A percentile compares a stretch with the other conserved stretches of the same genome.
Evolutionary conservation across 2,113 vertebrate genomes (phyloP).

Genomic region (Myrmophylax atrothorax): DNA sequence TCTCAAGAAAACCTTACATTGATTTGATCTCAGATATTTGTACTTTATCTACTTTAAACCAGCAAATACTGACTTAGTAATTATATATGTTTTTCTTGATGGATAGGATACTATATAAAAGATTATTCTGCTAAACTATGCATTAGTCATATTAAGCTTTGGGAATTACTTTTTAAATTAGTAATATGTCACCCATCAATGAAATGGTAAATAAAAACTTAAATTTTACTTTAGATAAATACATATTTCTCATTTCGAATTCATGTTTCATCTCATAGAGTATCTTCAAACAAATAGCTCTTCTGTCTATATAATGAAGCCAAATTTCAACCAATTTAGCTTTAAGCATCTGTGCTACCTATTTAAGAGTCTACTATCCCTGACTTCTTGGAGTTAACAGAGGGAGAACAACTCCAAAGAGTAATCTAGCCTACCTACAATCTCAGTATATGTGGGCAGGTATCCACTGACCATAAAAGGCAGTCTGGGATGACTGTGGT

Average conservation of each 20-base stretch:
- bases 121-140: neutral
- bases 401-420: neutral
- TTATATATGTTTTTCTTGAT: slow-evolving; percentile 2
- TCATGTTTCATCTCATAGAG: neutral
- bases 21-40: neutral
- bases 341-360: neutral
- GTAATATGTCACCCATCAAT: neutral
- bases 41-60: slow-evolving; percentile 8
- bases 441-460: neutral
- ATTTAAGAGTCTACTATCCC: neutral
- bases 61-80: slow-evolving; percentile 34
- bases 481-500: neutral
- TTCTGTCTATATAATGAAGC: neutral
- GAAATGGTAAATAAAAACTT: neutral
- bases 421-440: neutral
- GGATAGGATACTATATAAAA: neutral
- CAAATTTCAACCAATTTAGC: neutral
- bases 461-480: neutral
- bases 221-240: neutral
- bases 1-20: neutral
- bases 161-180: neutral
- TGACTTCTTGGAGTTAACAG: neutral
- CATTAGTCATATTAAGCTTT: neutral
- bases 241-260: neutral
- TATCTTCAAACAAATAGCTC: neutral